These are phyloP conservation scores for Eolophus roseicapilla DNA, from an alignment of 2,113 vertebrate species.

Conservation along the genomic window DNA sequence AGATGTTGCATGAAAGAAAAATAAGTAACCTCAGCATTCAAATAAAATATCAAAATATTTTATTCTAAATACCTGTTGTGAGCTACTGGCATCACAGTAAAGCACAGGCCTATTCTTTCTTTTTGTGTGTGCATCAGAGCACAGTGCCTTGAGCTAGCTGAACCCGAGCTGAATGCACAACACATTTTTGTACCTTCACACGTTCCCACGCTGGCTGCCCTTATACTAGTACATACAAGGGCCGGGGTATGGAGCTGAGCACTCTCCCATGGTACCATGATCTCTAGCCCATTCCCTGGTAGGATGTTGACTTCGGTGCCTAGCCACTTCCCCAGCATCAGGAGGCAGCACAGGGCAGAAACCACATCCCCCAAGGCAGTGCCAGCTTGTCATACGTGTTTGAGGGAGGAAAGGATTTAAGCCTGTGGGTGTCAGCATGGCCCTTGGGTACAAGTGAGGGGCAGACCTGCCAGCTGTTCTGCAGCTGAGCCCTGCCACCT, in stretches of 20 bases:
- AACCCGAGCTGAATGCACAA: fast-evolving
- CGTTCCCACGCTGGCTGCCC: not conserved
- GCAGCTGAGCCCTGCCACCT: fast-evolving
- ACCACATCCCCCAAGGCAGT: too few species aligned
- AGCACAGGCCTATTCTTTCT: not conserved
- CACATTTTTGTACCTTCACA: not conserved
- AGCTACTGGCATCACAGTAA: not conserved
- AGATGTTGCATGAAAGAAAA: not conserved
- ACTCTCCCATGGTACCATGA: fast-evolving
- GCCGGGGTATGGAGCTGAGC: fast-evolving
- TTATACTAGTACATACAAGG: fast-evolving
- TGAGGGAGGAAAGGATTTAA: not conserved
- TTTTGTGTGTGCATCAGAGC: not conserved
- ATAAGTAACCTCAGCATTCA: not conserved
- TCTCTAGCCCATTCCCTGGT: not conserved
- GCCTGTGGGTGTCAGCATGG: not conserved
- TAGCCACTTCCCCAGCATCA: not conserved
- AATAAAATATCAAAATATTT: not conserved
- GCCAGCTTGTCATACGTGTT: fast-evolving
- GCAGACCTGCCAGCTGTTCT: not conserved
- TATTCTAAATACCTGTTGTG: not conserved
- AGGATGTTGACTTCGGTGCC: not conserved
- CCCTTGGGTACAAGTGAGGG: not conserved
- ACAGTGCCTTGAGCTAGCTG: fast-evolving
- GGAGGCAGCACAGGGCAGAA: not conserved